A percentile compares a stretch with the other conserved stretches of the same genome.
These are phyloP conservation scores for Malurus melanocephalus DNA, from an alignment of 2,113 vertebrate genomes.

Conservation along the genomic window DNA sequence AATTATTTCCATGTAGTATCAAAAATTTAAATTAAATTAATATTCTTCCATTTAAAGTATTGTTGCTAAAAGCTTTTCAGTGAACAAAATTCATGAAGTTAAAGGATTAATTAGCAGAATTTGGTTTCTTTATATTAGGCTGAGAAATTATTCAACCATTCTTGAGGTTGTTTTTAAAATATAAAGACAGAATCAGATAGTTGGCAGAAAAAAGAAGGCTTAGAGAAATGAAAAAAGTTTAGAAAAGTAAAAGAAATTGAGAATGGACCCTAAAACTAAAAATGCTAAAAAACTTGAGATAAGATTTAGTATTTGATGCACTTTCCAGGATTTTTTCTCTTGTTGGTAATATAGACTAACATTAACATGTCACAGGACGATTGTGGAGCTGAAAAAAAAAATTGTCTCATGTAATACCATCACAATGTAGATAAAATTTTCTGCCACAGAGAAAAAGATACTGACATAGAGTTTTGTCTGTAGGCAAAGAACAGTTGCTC, in stretches of 20 bases:
- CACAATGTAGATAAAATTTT: background rate
- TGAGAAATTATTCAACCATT: background rate
- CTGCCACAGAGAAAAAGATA: background rate
- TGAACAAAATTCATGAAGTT: background rate
- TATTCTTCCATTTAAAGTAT: background rate
- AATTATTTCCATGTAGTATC: background rate
- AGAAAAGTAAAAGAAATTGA: background rate
- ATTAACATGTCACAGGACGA: background rate
- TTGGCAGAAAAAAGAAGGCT: background rate
- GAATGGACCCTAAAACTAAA: background rate
- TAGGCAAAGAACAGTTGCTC: background rate
- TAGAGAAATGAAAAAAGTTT: background rate
- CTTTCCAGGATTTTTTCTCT: background rate
- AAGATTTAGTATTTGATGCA: background rate
- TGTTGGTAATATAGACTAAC: background rate
- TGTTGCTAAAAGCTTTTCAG: background rate
- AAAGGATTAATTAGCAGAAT: background rate
- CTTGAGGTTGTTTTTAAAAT: background rate
- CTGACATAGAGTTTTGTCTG: background rate
- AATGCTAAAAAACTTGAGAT: background rate
- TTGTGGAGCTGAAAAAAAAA: background rate
- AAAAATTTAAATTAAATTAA: background rate
- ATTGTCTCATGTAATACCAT: background rate
- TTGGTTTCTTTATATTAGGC: background rate
- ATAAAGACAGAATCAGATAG: background rate